These are phyloP conservation scores for Tortrix viridana DNA, from an alignment of 2,888 invertebrate species.

Conservation along the genomic window DNA sequence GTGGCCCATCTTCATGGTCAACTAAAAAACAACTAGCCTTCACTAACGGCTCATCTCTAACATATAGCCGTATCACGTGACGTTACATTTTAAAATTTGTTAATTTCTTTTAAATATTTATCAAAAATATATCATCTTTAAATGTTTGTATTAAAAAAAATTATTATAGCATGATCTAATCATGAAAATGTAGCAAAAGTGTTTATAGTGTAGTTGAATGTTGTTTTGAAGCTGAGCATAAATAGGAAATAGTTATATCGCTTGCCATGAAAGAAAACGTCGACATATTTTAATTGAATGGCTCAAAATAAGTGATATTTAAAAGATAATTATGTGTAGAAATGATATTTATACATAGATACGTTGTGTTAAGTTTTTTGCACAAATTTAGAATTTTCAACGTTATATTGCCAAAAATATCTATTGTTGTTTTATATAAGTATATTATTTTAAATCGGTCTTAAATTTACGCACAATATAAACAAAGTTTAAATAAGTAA, in stretches of 20 bases:
- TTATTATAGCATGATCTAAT: neutral
- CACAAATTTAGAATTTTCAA: constrained; percentile 20
- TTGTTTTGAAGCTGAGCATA: neutral
- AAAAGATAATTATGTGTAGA: constrained; percentile 41
- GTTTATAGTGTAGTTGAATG: neutral
- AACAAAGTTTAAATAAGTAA: no score
- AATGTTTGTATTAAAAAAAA: neutral
- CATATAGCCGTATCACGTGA: neutral
- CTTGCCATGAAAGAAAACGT: constrained; percentile 39
- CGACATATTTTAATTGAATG: constrained; percentile 32
- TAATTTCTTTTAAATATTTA: neutral
- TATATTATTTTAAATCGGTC: constrained; percentile 20
- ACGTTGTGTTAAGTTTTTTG: constrained; percentile 23
- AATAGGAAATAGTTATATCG: constrained; percentile 37
- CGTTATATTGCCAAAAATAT: constrained; percentile 31
- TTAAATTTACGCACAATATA: no score
- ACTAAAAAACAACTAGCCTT: constrained; percentile 50
- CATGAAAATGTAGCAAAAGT: neutral
- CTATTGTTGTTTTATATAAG: constrained; percentile 37
- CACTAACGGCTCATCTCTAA: neutral
- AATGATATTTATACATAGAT: constrained; percentile 34
- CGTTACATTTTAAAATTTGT: constrained; percentile 2
- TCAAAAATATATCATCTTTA: constrained; percentile 9
- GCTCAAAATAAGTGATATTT: constrained; percentile 50
- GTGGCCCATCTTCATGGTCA: constrained; percentile 80